Evolutionary conservation across 2,797 vertebrate genomes (phyloP).

Genomic region (Poeciliopsis presidionis): DNA sequence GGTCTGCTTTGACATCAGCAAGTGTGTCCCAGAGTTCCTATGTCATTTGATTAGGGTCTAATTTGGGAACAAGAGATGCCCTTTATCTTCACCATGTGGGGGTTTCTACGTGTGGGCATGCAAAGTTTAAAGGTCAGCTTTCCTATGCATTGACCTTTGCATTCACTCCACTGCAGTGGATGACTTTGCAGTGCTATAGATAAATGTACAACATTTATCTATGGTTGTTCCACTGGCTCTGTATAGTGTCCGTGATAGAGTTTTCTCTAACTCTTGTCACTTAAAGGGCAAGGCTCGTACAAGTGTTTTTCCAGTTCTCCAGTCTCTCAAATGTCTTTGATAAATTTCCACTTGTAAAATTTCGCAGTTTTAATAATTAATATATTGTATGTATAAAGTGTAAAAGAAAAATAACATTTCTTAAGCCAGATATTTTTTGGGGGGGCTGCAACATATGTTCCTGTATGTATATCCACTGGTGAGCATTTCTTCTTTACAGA

Average conservation of each 20-base stretch:
- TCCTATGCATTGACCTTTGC: constrained; percentile 42
- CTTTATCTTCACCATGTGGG: constrained; percentile 45
- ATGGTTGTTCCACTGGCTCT: not conserved
- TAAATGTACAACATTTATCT: constrained; percentile 15
- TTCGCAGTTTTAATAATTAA: not conserved
- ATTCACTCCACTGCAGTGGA: constrained; percentile 44
- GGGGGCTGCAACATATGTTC: constrained; percentile 13
- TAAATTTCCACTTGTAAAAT: not conserved
- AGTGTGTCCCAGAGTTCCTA: constrained; percentile 68
- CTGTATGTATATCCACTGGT: constrained; percentile 19
- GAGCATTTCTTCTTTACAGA: constrained; percentile 21
- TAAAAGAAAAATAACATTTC: constrained; percentile 15
- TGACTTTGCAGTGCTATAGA: constrained; percentile 25
- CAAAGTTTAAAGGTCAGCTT: constrained; percentile 32
- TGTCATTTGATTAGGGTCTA: constrained; percentile 82
- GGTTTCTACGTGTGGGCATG: constrained; percentile 22
- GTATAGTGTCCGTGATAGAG: not conserved
- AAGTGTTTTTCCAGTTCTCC: not conserved
- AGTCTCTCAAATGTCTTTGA: not conserved
- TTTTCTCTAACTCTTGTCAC: not conserved
- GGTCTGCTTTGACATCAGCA: constrained; percentile 66
- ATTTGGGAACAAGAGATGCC: constrained; percentile 70
- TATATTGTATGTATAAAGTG: constrained; percentile 11
- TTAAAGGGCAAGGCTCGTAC: not conserved
- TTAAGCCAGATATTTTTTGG: constrained; percentile 29